Evolutionary conservation across 2,113 vertebrate species (phyloP), one percentile per base, ranked within the genome.

Genomic region (Phalacrocorax carbo): DNA sequence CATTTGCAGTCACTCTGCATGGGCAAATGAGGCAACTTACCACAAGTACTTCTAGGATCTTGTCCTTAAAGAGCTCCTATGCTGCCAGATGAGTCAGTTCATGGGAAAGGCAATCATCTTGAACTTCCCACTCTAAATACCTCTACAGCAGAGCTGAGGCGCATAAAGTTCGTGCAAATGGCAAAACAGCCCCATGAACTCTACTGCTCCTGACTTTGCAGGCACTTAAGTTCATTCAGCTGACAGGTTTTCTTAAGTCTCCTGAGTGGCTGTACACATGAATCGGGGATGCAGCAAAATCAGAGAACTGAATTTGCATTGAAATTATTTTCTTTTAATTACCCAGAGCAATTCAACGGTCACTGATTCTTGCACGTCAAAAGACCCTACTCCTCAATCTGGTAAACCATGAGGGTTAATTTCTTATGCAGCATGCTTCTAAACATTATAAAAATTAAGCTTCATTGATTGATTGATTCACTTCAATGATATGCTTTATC

Each of bases 291-390:
- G 46, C 49, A n/a, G 52, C 32, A 94, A 95, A 92, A 80, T 73
- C 82, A 91, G 30, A 91, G 19, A 91, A 55, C 7, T 64, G 61
- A 73, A 77, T 90, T 70, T 82, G 49, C 49, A 70, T 51, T 94
- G 46, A 86, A 96, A 94, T 32, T 90, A 11, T 1, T 72, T 87
- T 94, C 95, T 94, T 96, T 93, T 6, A 86, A 91, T 94, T 95
- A 92, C 46, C 30, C 11, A 38, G 21, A 38, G n/a, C 78, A 58
- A 86, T 83, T 88, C 66, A 95, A 46, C 5, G 8, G 46, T 95
- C 70, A 88, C 26, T 93, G 54, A 79, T 77, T 89, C 75, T 90
- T 76, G 65, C 48, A 81, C 70, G n/a, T 55, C 69, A 76, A 76
- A 94, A 85, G 15, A 82, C 12, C 29, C 11, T 77, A 19, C 22